Evolutionary conservation across 2,888 invertebrate species (phyloP).

Genomic region (Drosophila niveifrons): DNA sequence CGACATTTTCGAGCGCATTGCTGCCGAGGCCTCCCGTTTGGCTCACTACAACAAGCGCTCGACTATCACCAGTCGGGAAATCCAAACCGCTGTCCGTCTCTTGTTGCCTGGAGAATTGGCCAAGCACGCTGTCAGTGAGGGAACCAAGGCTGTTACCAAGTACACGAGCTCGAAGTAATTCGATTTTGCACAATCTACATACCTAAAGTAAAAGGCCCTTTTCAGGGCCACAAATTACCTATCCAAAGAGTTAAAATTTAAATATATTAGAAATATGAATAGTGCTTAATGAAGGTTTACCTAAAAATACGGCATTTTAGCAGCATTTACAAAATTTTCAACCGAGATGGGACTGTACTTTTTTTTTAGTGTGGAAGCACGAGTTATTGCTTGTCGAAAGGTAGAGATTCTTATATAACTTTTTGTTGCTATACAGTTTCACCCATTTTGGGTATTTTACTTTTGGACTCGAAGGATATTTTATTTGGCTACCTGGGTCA

Average conservation of each 20-base stretch:
- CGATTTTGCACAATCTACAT: background rate
- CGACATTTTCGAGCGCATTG: slow-evolving; percentile 91
- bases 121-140: slow-evolving; percentile 62
- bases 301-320: no score
- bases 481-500: no score
- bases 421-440: no score
- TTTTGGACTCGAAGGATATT: no score
- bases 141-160: slow-evolving; percentile 60
- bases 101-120: slow-evolving; percentile 59
- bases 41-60: slow-evolving; percentile 84
- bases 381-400: no score
- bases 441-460: no score
- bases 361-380: no score
- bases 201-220: slow-evolving; percentile 35
- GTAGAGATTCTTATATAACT: no score
- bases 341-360: background rate
- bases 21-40: slow-evolving; percentile 88
- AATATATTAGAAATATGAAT: background rate
- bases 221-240: slow-evolving; percentile 46
- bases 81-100: slow-evolving; percentile 59
- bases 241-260: slow-evolving; percentile 23
- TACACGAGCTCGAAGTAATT: slow-evolving; percentile 63
- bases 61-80: slow-evolving; percentile 63
- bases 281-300: no score
- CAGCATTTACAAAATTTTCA: background rate